Base-by-base conservation (phyloP, 2,797 vertebrate genomes). In the Halcyon smyrnensis region DNA sequence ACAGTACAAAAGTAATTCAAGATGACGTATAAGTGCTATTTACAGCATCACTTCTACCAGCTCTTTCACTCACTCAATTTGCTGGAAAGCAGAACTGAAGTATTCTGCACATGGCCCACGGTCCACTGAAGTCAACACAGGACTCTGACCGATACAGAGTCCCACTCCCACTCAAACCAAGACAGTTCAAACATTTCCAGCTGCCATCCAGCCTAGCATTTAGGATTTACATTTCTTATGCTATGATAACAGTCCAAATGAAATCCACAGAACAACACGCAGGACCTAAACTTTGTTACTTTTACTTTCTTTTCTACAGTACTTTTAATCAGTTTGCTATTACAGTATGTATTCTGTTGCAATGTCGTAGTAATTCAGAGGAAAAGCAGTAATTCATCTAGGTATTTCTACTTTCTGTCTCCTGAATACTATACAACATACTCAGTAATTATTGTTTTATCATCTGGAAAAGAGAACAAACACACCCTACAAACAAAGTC, bases 171-270 rank as follows among this genome's bases (percentile, higher is more conserved):
- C 43, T 62, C 43, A 57, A 59, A 39, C 16, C 17, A n/a, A 46
- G 32, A 20, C 20, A 50, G 16, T 2, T 46, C 28, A 28, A 73
- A 68, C 1, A 6, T 23, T 60, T 32, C 51, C 28, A 36, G 30
- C n/a, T 15, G n/a, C 45, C 21, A n/a, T 15, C 53, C 5, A 4
- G 28, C 27, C 48, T 11, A 20, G n/a, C 11, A 5, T 8, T n/a
- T 46, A 36, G 2, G 18, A n/a, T 18, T 80, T 57, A 41, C 9
- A 43, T 45, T 64, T 51, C 27, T 51, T 39, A 70, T 24, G 19
- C 36, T 27, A 2, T 0, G 1, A 4, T 13, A 46, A 70, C 1
- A 2, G n/a, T 30, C 28, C 34, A 45, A 57, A 68, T 12, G 12
- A 77, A 87, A 77, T 4, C 3, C 6, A 43, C 5, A 6, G 28